Evolutionary conservation across 2,888 invertebrate genomes (phyloP).

Genomic region (Amphipoea lucens): DNA sequence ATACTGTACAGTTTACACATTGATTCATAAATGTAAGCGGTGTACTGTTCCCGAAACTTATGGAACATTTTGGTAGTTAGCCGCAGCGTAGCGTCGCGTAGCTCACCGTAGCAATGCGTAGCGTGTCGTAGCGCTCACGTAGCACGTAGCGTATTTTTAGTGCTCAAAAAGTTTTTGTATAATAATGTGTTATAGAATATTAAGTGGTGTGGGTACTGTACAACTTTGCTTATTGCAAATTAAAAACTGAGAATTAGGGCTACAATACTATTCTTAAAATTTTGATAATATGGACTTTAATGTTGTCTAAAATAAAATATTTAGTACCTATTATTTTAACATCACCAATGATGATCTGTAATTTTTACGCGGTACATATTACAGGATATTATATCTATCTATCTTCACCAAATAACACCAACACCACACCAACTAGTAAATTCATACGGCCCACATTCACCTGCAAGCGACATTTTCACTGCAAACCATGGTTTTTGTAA

Average conservation of each 20-base stretch:
- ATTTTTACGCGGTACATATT: neutral
- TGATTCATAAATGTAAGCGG: neutral
- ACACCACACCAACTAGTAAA: neutral
- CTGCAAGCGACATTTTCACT: neutral
- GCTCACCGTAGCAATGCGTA: conserved; percentile 23
- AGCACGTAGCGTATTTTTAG: conserved; percentile 8
- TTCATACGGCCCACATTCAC: neutral
- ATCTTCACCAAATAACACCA: no score
- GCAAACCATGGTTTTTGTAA: conserved; percentile 11
- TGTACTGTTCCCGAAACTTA: neutral
- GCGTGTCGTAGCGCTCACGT: conserved; percentile 37
- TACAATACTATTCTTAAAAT: neutral
- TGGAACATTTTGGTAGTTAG: neutral
- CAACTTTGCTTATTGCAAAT: neutral
- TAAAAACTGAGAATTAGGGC: neutral
- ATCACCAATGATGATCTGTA: neutral
- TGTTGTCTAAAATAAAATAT: neutral
- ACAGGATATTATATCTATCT: no score
- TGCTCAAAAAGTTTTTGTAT: neutral
- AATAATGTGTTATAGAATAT: neutral
- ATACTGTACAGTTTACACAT: neutral
- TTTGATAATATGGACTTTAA: neutral
- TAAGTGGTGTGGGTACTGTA: neutral
- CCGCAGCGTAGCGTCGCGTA: conserved; percentile 19
- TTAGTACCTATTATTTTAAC: neutral